Evolutionary conservation across 2,113 vertebrate species (phyloP), one percentile per base, ranked within the genome.

Genomic region (Grallaria varia): DNA sequence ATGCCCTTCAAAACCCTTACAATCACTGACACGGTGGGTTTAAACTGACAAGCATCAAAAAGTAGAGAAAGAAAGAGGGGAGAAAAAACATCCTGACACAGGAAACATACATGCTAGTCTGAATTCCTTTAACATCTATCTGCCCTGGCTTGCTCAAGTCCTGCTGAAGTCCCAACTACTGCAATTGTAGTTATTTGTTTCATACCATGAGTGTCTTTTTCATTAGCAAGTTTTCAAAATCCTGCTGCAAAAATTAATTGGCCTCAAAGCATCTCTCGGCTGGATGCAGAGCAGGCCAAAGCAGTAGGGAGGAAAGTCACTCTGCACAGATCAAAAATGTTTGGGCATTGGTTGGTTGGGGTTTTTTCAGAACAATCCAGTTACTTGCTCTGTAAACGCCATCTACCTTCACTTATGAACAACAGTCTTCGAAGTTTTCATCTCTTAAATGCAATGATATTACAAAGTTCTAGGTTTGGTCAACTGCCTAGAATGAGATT

Each of bases 191-290:
- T 62, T 87, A 49, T 30, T 59, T 84, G 66, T 85, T 52, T 62
- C 73, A 21, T 74, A 67, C 28, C 18, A 45, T 3, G 30, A 4
- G 4, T 50, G 35, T 16, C 47, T 93, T 91, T 91, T 55, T 87
- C 84, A 84, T 71, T 73, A 91, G 68, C 68, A 89, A 59, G 80
- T 84, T 95, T 89, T 89, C 87, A 86, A 92, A 95, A 75, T 77
- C 76, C 93, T 72, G 60, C 55, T 89, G 77, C 73, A 96, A 94
- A 84, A 77, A 76, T 87, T 86, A 53, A 73, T 18, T 81, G 25
- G 45, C 33, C 67, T 94, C 56, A 58, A 90, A 93, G 79, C 17
- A 66, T 15, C 39, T 68, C 59, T 77, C 4, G 4, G 53, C 39
- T 84, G 73, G 40, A 45, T 60, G 67, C 2, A 55, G 59, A 85